phyloP scores from a whole-genome alignment of 2,888 invertebrate genomes.

The Oscheius sp. region DNA sequence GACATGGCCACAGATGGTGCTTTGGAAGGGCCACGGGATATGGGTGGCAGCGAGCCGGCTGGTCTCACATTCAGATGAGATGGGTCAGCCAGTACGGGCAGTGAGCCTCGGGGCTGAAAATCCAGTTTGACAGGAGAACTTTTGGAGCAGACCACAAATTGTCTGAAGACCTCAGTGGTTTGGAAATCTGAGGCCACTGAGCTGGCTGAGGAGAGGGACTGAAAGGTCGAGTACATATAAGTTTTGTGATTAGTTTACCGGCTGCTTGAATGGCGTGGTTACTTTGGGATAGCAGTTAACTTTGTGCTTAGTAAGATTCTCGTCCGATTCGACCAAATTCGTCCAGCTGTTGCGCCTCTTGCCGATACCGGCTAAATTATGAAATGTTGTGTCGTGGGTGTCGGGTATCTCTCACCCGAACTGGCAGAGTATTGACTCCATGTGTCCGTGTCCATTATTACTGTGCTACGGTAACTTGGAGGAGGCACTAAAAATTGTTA shows the following conservation, averaged over 20 bases:
- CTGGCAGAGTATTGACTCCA: constrained; percentile 55
- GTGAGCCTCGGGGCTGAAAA: constrained; percentile 24
- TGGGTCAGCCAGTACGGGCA: constrained; percentile 31
- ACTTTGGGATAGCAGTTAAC: constrained; percentile 51
- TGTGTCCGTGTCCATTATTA: constrained; percentile 53
- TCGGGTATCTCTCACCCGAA: constrained; percentile 12
- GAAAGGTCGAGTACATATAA: not conserved
- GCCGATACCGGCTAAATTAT: constrained; percentile 31
- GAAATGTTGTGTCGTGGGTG: too few relatives aligned
- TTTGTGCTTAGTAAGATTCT: constrained; percentile 44
- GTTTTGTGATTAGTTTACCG: constrained; percentile 3
- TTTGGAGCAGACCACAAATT: constrained; percentile 7
- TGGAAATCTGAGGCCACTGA: constrained; percentile 28
- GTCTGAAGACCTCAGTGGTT: constrained; percentile 18
- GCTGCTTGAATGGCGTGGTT: constrained; percentile 32
- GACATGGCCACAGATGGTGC: constrained; percentile 36
- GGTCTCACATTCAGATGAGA: constrained; percentile 17
- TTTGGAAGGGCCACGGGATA: constrained; percentile 20
- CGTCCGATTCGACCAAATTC: constrained; percentile 59
- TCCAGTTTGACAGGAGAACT: not conserved
- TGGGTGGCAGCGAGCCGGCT: constrained; percentile 26
- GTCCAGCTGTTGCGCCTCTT: constrained; percentile 63
- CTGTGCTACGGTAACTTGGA: constrained; percentile 52
- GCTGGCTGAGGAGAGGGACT: constrained; percentile 23
- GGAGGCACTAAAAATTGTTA: constrained; percentile 50